Base-by-base conservation (phyloP, 2,113 vertebrate species). In the Serinus canaria region DNA sequence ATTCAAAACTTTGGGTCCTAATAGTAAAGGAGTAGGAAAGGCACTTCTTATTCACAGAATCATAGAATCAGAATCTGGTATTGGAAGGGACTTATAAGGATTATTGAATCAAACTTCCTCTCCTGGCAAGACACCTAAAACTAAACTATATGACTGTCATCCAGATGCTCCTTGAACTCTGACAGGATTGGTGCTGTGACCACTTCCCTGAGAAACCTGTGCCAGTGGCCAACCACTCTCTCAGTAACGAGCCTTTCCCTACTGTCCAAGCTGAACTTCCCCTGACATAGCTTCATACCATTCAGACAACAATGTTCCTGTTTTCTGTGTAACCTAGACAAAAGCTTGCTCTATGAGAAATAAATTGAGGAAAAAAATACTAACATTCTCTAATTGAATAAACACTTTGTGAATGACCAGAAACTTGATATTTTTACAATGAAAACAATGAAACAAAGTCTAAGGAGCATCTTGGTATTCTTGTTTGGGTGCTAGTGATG, bases 341-440 rank as follows among this genome's bases (percentile, higher is more conserved):
- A 88, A 93, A 67, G 37, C 33, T 79, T 73, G 12, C 58, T 91
- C 21, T 52, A 52, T 75, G 83, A 20, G 33, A 92, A 83, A 69
- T 22, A 85, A 82, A 66, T 46, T 47, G 58, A 69, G 59, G 46
- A 90, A 85, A 82, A 68, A 94, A 91, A 82, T 66, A 47, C 43
- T 37, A 2, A 39, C 10, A 17, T 73, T 90, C 87, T 91, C 43
- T 88, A 70, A 80, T 55, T 87, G 83, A 88, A 87, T 60, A 95
- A 83, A 82, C 55, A 91, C 56, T 91, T 73, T 15, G 23, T 92
- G 63, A 95, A 95, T 87, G 63, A 88, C 39, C 75, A 95, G 75
- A 79, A 79, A 37, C 64, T 88, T 88, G 72, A 13, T 92, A 77
- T 92, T 88, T 89, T 91, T 90, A 70, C 47, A 67, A 41, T 15